Conservation (phyloP, 2,888 invertebrate species). For the Cepaea hortensis region DNA sequence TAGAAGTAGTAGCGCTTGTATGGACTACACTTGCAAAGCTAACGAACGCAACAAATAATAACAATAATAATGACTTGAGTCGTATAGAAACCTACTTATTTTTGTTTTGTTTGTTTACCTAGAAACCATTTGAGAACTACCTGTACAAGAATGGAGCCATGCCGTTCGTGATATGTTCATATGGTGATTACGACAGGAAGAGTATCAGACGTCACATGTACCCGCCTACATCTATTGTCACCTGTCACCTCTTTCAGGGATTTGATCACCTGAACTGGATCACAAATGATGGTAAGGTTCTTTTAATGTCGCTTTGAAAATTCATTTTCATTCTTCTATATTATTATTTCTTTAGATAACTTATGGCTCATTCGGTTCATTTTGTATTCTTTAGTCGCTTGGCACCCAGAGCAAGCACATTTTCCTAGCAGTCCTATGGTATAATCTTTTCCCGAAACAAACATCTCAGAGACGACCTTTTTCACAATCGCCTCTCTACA, state of each 20-base stretch:
- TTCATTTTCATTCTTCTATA: not conserved
- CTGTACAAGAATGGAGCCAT: conserved; percentile 48
- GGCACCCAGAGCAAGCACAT: too few species aligned
- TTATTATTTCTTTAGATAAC: not conserved
- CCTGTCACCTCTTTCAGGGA: conserved; percentile 49
- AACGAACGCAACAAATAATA: too few species aligned
- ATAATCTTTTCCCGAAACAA: not conserved
- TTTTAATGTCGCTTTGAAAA: not conserved
- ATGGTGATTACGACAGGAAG: conserved; percentile 36
- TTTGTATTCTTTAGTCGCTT: not conserved
- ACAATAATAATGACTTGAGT: too few species aligned
- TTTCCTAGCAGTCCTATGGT: not conserved
- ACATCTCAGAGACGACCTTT: too few species aligned
- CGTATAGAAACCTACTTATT: too few species aligned
- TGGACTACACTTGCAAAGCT: too few species aligned
- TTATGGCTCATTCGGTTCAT: not conserved
- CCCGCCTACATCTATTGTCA: conserved; percentile 37
- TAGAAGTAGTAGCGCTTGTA: too few species aligned
- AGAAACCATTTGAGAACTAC: conserved; percentile 45
- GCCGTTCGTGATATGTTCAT: conserved; percentile 47
- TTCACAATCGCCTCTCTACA: too few species aligned
- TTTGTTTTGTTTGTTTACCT: not conserved
- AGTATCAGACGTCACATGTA: conserved; percentile 45
- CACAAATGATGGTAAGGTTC: conserved; percentile 38
- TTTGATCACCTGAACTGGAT: conserved; percentile 47